Conservation (phyloP, 2,113 vertebrate species). For the Megalops atlanticus region DNA sequence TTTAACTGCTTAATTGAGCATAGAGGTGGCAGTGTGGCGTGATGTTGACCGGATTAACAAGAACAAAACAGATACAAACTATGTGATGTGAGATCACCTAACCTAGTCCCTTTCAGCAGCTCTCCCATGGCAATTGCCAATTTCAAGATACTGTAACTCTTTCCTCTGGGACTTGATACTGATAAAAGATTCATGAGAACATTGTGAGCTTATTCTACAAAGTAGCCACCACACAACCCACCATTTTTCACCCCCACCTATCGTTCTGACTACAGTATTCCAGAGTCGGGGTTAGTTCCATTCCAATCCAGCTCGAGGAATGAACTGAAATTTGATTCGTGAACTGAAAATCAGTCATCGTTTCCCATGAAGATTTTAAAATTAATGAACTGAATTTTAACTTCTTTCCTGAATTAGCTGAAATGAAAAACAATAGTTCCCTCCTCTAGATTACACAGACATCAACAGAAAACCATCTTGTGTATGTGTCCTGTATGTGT, state of each 20-base stretch:
- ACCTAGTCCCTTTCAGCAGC: constrained; percentile 18
- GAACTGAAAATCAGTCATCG: no score
- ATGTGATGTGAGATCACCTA: not conserved
- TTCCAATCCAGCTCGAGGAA: not conserved
- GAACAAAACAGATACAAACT: constrained; percentile 2
- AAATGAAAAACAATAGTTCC: no score
- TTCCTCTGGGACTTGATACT: not conserved
- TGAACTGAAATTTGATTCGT: no score
- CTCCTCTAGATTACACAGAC: no score
- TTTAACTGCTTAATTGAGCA: constrained; percentile 33
- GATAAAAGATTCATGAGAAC: constrained; percentile 29
- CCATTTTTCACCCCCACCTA: not conserved
- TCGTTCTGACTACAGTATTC: no score
- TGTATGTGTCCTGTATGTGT: no score
- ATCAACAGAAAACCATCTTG: no score
- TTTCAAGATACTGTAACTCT: constrained; percentile 24
- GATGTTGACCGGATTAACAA: constrained; percentile 15
- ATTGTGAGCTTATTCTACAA: not conserved
- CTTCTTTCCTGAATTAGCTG: no score
- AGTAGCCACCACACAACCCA: not conserved
- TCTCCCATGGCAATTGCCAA: not conserved
- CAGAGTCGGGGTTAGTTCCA: constrained; percentile 4
- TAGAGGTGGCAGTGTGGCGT: constrained; percentile 12
- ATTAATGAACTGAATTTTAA: no score
- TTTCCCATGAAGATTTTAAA: no score